Evolutionary conservation across 2,113 vertebrate genomes (phyloP).

Genomic region (Strigops habroptila): DNA sequence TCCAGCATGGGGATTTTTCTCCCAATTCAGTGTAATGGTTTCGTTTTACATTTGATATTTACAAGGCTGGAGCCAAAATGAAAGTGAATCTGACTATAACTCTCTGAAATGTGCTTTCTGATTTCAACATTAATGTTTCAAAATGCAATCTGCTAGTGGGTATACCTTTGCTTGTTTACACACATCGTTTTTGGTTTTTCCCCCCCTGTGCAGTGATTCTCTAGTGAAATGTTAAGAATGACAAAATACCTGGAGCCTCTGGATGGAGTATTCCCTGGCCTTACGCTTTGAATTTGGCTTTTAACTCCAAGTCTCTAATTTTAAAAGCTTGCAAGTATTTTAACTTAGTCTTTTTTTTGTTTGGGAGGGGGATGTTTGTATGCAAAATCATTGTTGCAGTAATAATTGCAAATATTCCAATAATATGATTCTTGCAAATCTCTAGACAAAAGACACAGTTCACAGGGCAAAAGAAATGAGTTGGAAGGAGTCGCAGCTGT

Average conservation of each 20-base stretch:
- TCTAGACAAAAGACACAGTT: background rate
- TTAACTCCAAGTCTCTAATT: background rate
- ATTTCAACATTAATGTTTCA: constrained; percentile 39
- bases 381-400: background rate
- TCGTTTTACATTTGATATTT: constrained; percentile 35
- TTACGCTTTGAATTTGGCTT: background rate
- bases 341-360: background rate
- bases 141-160: constrained; percentile 7
- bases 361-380: background rate
- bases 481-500: background rate
- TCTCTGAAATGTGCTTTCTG: constrained; percentile 12
- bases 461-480: background rate
- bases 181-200: background rate
- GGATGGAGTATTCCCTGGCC: background rate
- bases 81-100: constrained; percentile 28
- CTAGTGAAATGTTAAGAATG: background rate
- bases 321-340: background rate
- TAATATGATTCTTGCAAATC: background rate
- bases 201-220: background rate
- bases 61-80: constrained; percentile 13
- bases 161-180: constrained; percentile 3
- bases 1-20: background rate
- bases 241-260: background rate
- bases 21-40: background rate
- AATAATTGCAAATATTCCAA: background rate